These are phyloP conservation scores for Acanthococcus lagerstroemiae DNA, from an alignment of 2,888 invertebrate species.

Conservation along the genomic window DNA sequence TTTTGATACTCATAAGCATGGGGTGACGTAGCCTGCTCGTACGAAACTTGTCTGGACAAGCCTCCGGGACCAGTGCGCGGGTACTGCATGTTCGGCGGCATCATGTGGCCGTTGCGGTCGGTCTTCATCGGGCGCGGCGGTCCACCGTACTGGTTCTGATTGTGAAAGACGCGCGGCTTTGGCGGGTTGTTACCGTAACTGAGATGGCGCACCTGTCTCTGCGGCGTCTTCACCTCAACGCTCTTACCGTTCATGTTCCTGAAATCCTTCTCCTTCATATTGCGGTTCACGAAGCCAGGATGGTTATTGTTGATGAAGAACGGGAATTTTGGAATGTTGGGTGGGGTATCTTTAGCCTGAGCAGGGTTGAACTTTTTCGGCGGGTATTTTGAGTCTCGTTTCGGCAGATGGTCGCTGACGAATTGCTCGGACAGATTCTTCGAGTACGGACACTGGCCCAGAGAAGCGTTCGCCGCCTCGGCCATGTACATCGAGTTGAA, in stretches of 20 bases:
- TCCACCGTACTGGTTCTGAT: conserved; percentile 15
- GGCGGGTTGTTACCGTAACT: conserved; percentile 3
- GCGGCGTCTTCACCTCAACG: neutral
- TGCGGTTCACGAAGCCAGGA: conserved; percentile 18
- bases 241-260: neutral
- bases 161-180: conserved; percentile 19
- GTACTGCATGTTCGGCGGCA: conserved; percentile 7
- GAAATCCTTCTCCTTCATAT: conserved; percentile 18
- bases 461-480: conserved; percentile 6
- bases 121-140: neutral
- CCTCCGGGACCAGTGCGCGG: neutral
- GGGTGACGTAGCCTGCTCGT: neutral
- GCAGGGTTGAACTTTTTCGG: conserved; percentile 13
- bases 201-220: neutral
- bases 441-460: conserved; percentile 2
- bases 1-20: neutral
- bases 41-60: neutral
- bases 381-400: conserved; percentile 12
- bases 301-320: conserved; percentile 12
- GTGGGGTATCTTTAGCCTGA: neutral
- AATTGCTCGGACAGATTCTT: conserved; percentile 21
- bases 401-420: conserved; percentile 25
- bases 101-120: neutral
- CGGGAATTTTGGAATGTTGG: conserved; percentile 17
- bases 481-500: conserved; percentile 20